phyloP scores from a whole-genome alignment of 2,797 vertebrate species.

The Brachymystax lenok region DNA sequence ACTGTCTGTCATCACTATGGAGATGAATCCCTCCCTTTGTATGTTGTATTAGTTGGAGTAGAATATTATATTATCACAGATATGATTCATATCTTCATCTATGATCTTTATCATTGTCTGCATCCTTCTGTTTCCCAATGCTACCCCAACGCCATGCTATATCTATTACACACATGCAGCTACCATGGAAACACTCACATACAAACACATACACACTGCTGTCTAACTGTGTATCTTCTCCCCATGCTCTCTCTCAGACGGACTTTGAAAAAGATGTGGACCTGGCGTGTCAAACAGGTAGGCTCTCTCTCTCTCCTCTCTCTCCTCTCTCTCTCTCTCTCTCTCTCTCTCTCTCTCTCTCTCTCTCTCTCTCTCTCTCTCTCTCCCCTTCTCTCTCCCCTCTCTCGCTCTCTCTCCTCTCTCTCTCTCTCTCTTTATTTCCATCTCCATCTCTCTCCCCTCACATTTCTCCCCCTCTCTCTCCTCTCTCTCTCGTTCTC shows the following conservation, averaged over 20 bases:
- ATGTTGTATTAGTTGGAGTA: not conserved
- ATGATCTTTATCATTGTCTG: not conserved
- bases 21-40: not conserved
- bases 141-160: not conserved
- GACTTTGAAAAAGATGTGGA: constrained; percentile 99
- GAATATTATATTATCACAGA: not conserved
- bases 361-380: no score
- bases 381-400: no score
- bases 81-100: not conserved
- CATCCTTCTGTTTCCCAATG: not conserved
- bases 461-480: not conserved
- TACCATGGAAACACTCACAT: constrained; percentile 1
- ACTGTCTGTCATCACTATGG: not conserved
- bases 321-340: no score
- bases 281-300: constrained; percentile 98
- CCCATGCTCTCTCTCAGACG: constrained; percentile 82
- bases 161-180: not conserved
- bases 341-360: no score
- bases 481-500: not conserved
- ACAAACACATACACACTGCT: constrained; percentile 12
- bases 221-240: constrained; percentile 46
- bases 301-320: not conserved
- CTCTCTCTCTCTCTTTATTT: not conserved
- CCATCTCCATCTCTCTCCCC: not conserved
- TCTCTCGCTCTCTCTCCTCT: not conserved